Evolutionary conservation across 2,113 vertebrate genomes (phyloP), one percentile per base, ranked within the genome.

Genomic region (Tamias sibiricus): DNA sequence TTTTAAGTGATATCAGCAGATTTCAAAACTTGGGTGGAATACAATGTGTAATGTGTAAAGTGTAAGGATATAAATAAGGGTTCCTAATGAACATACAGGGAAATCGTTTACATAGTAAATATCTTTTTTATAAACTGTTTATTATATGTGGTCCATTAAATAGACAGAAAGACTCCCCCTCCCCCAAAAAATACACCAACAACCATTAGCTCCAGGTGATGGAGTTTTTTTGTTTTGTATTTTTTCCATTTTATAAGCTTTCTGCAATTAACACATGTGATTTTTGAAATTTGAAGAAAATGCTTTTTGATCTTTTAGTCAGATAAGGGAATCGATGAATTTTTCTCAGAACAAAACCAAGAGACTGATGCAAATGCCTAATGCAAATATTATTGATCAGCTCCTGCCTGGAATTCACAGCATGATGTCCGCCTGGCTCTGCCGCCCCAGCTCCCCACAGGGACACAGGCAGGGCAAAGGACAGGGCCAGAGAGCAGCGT

Each of bases 401-500:
- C 49, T 95, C 95, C 95, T 92, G 90, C 81, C 40, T 59, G 86
- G 97, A 97, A 98, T 97, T 97, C 98, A 97, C 68, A 96, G 95
- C 88, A 52, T 44, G 47, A 76, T 8, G 66, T 92, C 90, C 95
- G 94, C 94, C 89, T 0, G 92, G 98, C 97, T 97, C 90, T 96
- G 97, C 96, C 84, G 24, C 37, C 96, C 97, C 95, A 96, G 97
- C 94, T 97, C 96, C 98, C 95, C 88, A 89, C 86, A 96, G 98
- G 97, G 97, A 97, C 95, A 97, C 98, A 97, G 98, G 79, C 96
- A 88, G 97, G 98, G 98, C 98, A 98, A 98, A 99, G 98, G 98
- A 98, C 98, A 97, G 97, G 88, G 97, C 96, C 95, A 98, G 99
- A 99, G 98, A 98, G 98, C 99, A 99, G 98, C 97, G 96, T 98